These are phyloP conservation scores for Caenorhabditis elegans DNA, from an alignment of 1,140 invertebrate species.

Conservation along the genomic window WBcel235 BX284603.4:7381501-7382000, in stretches of 20 bases:
- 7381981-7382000: not conserved
- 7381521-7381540: not conserved
- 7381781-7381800: too few relatives aligned
- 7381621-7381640: too few relatives aligned
- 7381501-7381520: not conserved
- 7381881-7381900: not conserved
- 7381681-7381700: too few relatives aligned
- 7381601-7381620: not conserved
- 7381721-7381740: too few relatives aligned
- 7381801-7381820: too few relatives aligned
- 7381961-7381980: not conserved
- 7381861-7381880: too few relatives aligned
- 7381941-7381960: not conserved
- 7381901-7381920: not conserved
- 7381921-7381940: constrained; percentile 7
- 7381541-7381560: not conserved
- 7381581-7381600: not conserved
- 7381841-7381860: too few relatives aligned
- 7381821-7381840: too few relatives aligned
- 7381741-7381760: too few relatives aligned
- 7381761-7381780: too few relatives aligned
- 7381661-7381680: too few relatives aligned
- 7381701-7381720: too few relatives aligned
- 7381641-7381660: not conserved
- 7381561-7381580: not conserved